Percentiles rank a stretch among this genome's conserved stretches.
Conservation (phyloP, 2,113 vertebrate genomes). For the Leptosomus discolor region DNA sequence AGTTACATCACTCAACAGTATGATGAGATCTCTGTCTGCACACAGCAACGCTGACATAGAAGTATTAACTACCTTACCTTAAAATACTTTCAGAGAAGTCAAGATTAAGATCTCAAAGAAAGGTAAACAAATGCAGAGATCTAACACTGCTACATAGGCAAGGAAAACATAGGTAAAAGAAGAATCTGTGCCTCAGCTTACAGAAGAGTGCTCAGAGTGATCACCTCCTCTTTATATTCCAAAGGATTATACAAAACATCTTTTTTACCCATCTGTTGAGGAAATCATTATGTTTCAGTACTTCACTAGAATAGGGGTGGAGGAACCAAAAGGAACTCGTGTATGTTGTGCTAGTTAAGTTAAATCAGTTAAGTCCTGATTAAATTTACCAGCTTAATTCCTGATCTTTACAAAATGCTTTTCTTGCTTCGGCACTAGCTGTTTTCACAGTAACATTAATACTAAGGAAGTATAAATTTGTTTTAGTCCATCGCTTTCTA, state of each 20-base stretch:
- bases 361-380: too few relatives aligned
- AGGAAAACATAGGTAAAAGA: not conserved
- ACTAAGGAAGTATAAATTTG: not conserved
- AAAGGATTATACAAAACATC: not conserved
- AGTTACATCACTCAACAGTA: not conserved
- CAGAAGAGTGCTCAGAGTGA: not conserved
- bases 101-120: not conserved
- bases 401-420: not conserved
- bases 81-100: not conserved
- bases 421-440: not conserved
- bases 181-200: not conserved
- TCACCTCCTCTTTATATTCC: not conserved
- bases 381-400: not conserved
- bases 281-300: not conserved
- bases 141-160: not conserved
- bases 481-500: not conserved
- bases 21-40: not conserved
- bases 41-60: not conserved
- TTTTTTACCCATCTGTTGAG: not conserved
- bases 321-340: not conserved
- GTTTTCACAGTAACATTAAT: not conserved
- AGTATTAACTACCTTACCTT: not conserved
- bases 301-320: fast-evolving
- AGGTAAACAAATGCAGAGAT: not conserved
- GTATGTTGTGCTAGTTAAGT: fast-evolving